Conservation (phyloP, 2,888 invertebrate genomes). For the Invenusta paracnida region DNA sequence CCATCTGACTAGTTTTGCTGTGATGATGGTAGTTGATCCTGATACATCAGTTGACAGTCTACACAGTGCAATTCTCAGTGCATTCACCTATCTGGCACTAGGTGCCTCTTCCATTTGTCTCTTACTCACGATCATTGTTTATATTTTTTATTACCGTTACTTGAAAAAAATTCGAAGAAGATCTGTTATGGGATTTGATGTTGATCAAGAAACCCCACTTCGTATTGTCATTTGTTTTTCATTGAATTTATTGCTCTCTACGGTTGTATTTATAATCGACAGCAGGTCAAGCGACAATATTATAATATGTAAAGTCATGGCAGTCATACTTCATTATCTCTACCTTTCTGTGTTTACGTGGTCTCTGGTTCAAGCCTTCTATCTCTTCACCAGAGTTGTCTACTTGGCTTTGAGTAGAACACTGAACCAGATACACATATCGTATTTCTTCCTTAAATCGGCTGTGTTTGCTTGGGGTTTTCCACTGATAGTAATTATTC, state of each 20-base stretch:
- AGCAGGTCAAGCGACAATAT: not conserved
- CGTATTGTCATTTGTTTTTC: constrained; percentile 10
- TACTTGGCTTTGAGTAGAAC: not conserved
- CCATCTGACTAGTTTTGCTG: constrained; percentile 3
- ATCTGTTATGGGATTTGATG: not conserved
- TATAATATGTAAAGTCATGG: not conserved
- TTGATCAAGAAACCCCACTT: not conserved
- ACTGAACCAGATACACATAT: not conserved
- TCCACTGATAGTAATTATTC: not conserved
- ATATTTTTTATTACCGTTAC: not conserved
- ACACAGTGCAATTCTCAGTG: not conserved
- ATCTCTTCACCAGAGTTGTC: not conserved
- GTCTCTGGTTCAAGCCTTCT: not conserved
- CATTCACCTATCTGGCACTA: not conserved
- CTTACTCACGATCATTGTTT: not conserved
- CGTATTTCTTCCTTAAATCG: not conserved
- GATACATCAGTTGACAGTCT: not conserved
- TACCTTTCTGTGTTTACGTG: constrained; percentile 2
- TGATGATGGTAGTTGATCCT: not conserved
- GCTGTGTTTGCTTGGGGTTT: not conserved
- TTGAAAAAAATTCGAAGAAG: not conserved
- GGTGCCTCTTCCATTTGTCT: not conserved
- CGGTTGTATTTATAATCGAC: not conserved
- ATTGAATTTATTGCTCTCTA: not conserved
- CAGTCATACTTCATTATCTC: not conserved